Percentiles rank a stretch among this genome's conserved stretches.
Evolutionary conservation across 1,140 invertebrate genomes (phyloP).

Genomic region (Trichoplusia ni): DNA sequence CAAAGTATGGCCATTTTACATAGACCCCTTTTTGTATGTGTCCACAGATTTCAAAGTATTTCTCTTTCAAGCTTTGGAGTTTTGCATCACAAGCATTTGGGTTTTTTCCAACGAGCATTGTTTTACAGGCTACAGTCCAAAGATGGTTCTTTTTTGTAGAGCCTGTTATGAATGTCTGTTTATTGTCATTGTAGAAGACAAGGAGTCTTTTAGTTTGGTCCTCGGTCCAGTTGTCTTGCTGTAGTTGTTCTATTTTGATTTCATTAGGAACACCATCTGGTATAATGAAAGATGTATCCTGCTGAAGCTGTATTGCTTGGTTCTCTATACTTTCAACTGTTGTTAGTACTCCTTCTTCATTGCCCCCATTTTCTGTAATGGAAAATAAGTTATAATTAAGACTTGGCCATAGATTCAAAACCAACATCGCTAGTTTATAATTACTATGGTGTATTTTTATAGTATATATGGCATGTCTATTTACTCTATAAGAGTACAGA

Average conservation of each 20-base stretch:
- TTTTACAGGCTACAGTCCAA: conserved; percentile 70
- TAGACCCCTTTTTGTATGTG: conserved; percentile 47
- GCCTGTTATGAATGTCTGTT: conserved; percentile 58
- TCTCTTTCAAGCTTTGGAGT: conserved; percentile 53
- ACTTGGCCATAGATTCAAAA: too few species aligned
- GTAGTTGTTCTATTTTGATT: conserved; percentile 33
- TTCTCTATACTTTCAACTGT: conserved; percentile 39
- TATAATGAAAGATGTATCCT: conserved; percentile 11
- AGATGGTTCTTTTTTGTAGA: conserved; percentile 61
- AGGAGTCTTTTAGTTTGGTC: conserved; percentile 62
- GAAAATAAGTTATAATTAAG: background rate
- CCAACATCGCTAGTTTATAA: too few species aligned
- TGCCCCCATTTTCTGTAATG: conserved; percentile 46
- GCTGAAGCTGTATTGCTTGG: conserved; percentile 32
- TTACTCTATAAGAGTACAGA: too few species aligned
- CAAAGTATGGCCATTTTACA: conserved; percentile 51
- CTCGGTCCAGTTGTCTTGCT: conserved; percentile 57
- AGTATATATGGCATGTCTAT: too few species aligned
- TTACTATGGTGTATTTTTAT: too few species aligned
- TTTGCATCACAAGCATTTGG: conserved; percentile 61
- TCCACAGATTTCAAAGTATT: conserved; percentile 48
- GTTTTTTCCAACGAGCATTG: conserved; percentile 60
- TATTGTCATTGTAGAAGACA: conserved; percentile 71
- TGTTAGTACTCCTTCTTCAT: conserved; percentile 40
- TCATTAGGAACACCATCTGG: conserved; percentile 24